Conservation (phyloP, 2,113 vertebrate genomes). For the Nibea coibor region DNA sequence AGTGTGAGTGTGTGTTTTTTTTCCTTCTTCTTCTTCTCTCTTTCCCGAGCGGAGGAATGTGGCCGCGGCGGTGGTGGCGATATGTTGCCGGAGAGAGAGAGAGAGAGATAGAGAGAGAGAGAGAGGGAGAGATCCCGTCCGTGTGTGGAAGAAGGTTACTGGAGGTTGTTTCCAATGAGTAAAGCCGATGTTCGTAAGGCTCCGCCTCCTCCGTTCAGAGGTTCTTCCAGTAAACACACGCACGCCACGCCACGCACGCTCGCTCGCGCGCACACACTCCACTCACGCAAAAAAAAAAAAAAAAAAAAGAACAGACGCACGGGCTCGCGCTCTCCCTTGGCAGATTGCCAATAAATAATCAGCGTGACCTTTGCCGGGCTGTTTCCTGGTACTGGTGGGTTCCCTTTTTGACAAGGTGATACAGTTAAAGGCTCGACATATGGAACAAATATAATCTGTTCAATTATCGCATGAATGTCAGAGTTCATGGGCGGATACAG, state of each 20-base stretch:
- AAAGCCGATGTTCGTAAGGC: constrained; percentile 81
- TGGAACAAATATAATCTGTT: background rate
- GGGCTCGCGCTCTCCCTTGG: constrained; percentile 69
- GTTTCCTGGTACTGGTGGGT: constrained; percentile 87
- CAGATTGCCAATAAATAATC: constrained; percentile 84
- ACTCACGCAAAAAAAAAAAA: constrained; percentile 40
- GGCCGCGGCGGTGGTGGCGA: constrained; percentile 14
- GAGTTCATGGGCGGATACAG: background rate
- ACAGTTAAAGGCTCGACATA: constrained; percentile 66
- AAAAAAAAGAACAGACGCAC: constrained; percentile 52
- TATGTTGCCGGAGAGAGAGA: constrained; percentile 37
- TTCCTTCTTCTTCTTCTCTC: background rate
- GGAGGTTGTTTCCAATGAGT: constrained; percentile 76
- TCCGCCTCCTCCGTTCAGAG: constrained; percentile 78
- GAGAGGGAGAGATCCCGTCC: constrained; percentile 20
- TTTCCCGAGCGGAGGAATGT: constrained; percentile 70
- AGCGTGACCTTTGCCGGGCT: constrained; percentile 82
- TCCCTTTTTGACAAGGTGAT: constrained; percentile 83
- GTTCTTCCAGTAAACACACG: constrained; percentile 81
- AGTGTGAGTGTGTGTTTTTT: constrained; percentile 13
- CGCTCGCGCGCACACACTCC: background rate
- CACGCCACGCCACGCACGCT: constrained; percentile 51
- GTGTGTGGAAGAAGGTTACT: constrained; percentile 73
- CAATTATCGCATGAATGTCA: background rate
- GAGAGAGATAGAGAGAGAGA: no score